A percentile compares a stretch with the other conserved stretches of the same genome.
phyloP scores from a whole-genome alignment of 2,888 invertebrate species.

The Athalia cordata region DNA sequence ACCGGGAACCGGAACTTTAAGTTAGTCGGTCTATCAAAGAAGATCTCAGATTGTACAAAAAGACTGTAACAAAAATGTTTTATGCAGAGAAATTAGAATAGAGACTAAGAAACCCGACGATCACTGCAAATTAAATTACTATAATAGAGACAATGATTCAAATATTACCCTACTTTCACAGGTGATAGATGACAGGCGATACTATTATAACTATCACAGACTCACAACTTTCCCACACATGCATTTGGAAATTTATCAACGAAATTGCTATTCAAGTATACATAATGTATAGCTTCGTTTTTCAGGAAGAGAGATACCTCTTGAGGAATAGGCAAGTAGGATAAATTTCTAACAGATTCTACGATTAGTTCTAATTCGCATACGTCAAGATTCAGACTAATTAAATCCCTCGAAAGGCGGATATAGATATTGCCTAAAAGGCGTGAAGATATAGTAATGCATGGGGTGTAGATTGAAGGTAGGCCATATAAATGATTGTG shows the following conservation, averaged over 20 bases:
- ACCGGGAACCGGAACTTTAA: not conserved
- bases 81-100: slow-evolving; percentile 18
- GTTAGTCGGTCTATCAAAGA: not conserved
- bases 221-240: slow-evolving; percentile 17
- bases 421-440: not conserved
- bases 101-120: slow-evolving; percentile 8
- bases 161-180: not conserved
- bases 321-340: not conserved
- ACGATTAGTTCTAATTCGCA: not conserved
- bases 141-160: not conserved
- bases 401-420: too few relatives aligned
- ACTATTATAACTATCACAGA: slow-evolving; percentile 10
- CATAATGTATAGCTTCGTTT: not conserved
- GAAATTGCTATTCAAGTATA: slow-evolving; percentile 27
- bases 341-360: not conserved
- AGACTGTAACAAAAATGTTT: not conserved
- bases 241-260: slow-evolving; percentile 15
- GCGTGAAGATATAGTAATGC: slow-evolving; percentile 3
- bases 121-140: slow-evolving; percentile 15
- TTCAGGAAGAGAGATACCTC: not conserved
- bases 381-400: not conserved
- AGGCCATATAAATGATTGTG: not conserved
- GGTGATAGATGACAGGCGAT: slow-evolving; percentile 3
- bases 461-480: slow-evolving; percentile 8
- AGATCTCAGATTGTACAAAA: not conserved